phyloP scores from a whole-genome alignment of 2,113 vertebrate genomes.

The Ptilorrhoa leucosticta region DNA sequence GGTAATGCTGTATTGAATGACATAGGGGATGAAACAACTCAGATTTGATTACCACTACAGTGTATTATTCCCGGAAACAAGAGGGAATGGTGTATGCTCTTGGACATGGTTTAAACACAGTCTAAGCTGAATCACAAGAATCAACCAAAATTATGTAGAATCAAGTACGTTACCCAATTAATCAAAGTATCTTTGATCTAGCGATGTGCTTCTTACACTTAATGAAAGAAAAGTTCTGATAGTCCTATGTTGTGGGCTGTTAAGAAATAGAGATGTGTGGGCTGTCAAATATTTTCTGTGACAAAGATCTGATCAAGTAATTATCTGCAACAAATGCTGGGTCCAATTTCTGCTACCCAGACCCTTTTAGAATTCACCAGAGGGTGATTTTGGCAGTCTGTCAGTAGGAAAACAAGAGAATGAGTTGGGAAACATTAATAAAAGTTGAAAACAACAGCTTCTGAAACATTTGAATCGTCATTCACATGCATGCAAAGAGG shows the following conservation, averaged over 20 bases:
- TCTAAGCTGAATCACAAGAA: neutral
- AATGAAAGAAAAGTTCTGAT: conserved; percentile 25
- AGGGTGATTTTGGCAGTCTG: conserved; percentile 69
- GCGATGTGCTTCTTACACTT: neutral
- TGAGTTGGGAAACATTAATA: conserved; percentile 67
- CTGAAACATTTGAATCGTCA: conserved; percentile 46
- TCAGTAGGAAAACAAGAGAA: conserved; percentile 63
- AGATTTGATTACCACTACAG: neutral
- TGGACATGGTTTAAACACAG: neutral
- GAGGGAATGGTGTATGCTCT: neutral
- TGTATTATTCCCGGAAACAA: neutral
- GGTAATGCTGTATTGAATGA: neutral
- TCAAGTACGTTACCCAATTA: neutral
- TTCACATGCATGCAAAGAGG: conserved; percentile 29
- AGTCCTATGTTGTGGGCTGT: neutral
- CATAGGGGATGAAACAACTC: neutral
- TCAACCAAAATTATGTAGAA: neutral
- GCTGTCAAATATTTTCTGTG: conserved; percentile 61
- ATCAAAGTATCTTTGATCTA: neutral
- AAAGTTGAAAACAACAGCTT: conserved; percentile 66
- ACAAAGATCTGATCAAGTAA: conserved; percentile 65
- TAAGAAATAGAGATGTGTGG: conserved; percentile 66
- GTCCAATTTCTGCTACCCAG: conserved; percentile 54
- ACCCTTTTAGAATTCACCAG: conserved; percentile 64
- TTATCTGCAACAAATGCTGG: conserved; percentile 61